Percentiles rank a stretch among this genome's conserved stretches.
Conservation (phyloP, 1,140 invertebrate genomes). For the Drosophila persimilis region DNA sequence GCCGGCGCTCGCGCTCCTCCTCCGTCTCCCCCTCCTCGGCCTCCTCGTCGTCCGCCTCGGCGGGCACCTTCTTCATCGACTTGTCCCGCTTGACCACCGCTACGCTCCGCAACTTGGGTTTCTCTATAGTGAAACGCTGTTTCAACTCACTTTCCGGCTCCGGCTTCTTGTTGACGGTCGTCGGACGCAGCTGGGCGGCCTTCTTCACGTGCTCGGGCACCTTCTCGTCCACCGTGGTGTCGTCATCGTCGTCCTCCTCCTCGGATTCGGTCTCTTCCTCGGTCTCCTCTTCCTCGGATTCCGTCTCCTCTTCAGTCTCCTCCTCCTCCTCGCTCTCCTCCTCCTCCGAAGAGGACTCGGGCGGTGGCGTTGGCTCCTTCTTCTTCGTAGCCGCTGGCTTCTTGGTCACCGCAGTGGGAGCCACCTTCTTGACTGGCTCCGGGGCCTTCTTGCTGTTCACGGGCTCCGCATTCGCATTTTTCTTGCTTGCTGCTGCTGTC, state of each 20-base stretch:
- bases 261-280: conserved; percentile 64
- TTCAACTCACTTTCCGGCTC: conserved; percentile 78
- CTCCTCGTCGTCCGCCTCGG: conserved; percentile 68
- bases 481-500: conserved; percentile 46
- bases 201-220: conserved; percentile 73
- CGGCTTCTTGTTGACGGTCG: conserved; percentile 64
- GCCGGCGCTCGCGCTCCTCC: conserved; percentile 69
- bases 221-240: conserved; percentile 61
- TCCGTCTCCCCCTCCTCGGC: conserved; percentile 77
- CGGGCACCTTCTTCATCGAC: conserved; percentile 75
- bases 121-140: conserved; percentile 79
- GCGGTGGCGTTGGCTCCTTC: conserved; percentile 75
- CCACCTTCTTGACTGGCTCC: conserved; percentile 60
- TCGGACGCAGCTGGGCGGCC: conserved; percentile 63
- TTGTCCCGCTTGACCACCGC: conserved; percentile 75
- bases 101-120: conserved; percentile 78
- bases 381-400: conserved; percentile 60
- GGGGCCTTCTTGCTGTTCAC: conserved; percentile 48
- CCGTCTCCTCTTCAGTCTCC: conserved; percentile 67
- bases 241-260: conserved; percentile 56
- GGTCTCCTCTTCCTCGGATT: conserved; percentile 56
- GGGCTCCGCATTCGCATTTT: conserved; percentile 47
- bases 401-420: conserved; percentile 22
- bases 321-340: conserved; percentile 59
- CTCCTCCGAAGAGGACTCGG: conserved; percentile 70